phyloP scores from a whole-genome alignment of 2,888 invertebrate species.

The Holacanthella duospinosa region DNA sequence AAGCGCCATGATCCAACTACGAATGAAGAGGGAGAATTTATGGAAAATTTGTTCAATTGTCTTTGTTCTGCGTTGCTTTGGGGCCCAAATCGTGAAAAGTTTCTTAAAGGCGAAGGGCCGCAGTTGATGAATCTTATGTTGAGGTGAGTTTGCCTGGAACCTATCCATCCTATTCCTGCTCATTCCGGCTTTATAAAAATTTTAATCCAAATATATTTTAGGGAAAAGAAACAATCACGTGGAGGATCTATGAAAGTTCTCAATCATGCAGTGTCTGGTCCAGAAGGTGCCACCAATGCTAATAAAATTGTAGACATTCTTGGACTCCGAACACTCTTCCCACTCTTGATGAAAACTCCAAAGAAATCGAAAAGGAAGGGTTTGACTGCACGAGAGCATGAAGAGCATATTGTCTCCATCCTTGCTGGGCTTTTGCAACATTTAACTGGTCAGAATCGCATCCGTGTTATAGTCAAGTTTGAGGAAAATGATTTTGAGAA shows the following conservation, averaged over 20 bases:
- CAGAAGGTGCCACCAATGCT: conserved; percentile 87
- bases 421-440: conserved; percentile 87
- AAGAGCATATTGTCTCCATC: conserved; percentile 89
- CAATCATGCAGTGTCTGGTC: conserved; percentile 92
- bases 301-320: conserved; percentile 97
- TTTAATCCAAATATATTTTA: conserved; percentile 37
- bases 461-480: conserved; percentile 86
- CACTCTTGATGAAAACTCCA: conserved; percentile 98
- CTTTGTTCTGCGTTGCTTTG: conserved; percentile 88
- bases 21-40: conserved; percentile 90
- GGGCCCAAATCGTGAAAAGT: conserved; percentile 75
- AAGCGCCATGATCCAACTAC: conserved; percentile 85
- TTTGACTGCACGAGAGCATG: conserved; percentile 76
- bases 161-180: neutral
- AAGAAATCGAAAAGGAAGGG: conserved; percentile 67
- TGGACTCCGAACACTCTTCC: conserved; percentile 90
- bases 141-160: too few species aligned
- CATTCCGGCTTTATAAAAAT: neutral
- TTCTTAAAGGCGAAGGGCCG: conserved; percentile 90
- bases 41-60: conserved; percentile 97
- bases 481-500: conserved; percentile 97
- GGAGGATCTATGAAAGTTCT: conserved; percentile 93
- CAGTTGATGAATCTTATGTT: conserved; percentile 99
- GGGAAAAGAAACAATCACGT: conserved; percentile 91
- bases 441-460: conserved; percentile 79